Conservation (phyloP, 2,888 invertebrate species). For the Lycophotia porphyrea region DNA sequence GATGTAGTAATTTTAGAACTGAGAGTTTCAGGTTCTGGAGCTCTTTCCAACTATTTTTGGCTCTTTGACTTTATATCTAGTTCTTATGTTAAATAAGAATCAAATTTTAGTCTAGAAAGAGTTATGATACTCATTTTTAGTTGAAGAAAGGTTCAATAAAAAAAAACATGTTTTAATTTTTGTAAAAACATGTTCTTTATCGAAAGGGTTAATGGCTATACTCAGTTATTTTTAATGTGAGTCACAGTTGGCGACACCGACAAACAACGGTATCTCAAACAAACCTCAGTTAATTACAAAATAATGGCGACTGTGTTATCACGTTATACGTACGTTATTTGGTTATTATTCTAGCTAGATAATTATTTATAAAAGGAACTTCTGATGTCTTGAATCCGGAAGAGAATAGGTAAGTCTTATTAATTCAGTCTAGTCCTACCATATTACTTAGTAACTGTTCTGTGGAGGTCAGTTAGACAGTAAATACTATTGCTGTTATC, state of each 20-base stretch:
- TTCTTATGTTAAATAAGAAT: neutral
- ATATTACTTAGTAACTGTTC: no score
- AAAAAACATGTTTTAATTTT: neutral
- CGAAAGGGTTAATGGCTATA: conserved; percentile 40
- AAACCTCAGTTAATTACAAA: conserved; percentile 61
- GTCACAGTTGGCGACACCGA: conserved; percentile 31
- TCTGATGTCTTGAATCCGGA: conserved; percentile 12
- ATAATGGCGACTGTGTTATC: conserved; percentile 54
- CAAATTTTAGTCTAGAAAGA: neutral
- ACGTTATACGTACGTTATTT: conserved; percentile 30
- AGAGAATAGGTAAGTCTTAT: neutral
- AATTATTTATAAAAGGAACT: conserved; percentile 17
- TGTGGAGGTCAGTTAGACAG: no score
- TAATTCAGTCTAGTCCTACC: neutral
- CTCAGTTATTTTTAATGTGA: conserved; percentile 48
- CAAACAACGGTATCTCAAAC: conserved; percentile 57
- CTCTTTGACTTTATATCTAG: neutral
- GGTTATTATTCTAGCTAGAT: conserved; percentile 36
- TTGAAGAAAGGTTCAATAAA: neutral
- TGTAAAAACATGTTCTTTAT: conserved; percentile 5
- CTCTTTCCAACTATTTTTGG: neutral
- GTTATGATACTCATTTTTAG: neutral
- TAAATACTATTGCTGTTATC: no score
- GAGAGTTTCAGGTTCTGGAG: neutral
- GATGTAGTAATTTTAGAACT: no score